phyloP scores from a whole-genome alignment of 2,888 invertebrate genomes.

The Palloptera scutellata region DNA sequence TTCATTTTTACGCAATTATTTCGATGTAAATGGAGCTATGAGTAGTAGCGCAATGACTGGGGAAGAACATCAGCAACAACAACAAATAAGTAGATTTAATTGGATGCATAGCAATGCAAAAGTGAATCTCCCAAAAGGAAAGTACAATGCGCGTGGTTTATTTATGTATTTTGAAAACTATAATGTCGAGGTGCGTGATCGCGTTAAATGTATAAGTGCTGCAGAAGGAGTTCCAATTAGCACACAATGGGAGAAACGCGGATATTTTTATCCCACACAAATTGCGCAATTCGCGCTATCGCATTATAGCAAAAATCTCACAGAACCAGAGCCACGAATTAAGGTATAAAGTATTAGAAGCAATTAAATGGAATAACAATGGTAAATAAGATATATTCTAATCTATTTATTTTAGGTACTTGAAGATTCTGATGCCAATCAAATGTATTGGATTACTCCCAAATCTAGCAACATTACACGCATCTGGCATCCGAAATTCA shows the following conservation, averaged over 20 bases:
- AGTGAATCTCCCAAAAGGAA: constrained; percentile 86
- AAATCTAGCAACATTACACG: constrained; percentile 72
- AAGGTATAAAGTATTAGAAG: constrained; percentile 55
- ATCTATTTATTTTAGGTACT: constrained; percentile 62
- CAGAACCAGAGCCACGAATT: constrained; percentile 81
- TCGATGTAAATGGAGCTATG: constrained; percentile 91
- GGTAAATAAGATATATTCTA: not conserved
- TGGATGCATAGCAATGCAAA: constrained; percentile 96
- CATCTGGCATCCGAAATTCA: constrained; percentile 69
- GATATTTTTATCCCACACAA: constrained; percentile 98
- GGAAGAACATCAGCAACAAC: constrained; percentile 36
- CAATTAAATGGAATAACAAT: not conserved
- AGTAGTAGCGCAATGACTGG: constrained; percentile 35
- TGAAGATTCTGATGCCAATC: constrained; percentile 78
- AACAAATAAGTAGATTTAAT: constrained; percentile 79
- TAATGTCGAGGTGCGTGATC: constrained; percentile 94
- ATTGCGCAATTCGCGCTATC: constrained; percentile 98
- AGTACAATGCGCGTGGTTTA: constrained; percentile 88
- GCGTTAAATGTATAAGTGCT: constrained; percentile 96
- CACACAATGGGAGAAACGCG: constrained; percentile 95
- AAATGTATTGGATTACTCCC: constrained; percentile 79
- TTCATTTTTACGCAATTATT: constrained; percentile 91
- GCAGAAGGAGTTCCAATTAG: constrained; percentile 93
- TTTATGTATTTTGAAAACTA: constrained; percentile 98
- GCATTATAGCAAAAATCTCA: constrained; percentile 94